A percentile compares a stretch with the other conserved stretches of the same genome.
These are phyloP conservation scores for Drosophila demipolita DNA, from an alignment of 2,888 invertebrate genomes.

Conservation along the genomic window DNA sequence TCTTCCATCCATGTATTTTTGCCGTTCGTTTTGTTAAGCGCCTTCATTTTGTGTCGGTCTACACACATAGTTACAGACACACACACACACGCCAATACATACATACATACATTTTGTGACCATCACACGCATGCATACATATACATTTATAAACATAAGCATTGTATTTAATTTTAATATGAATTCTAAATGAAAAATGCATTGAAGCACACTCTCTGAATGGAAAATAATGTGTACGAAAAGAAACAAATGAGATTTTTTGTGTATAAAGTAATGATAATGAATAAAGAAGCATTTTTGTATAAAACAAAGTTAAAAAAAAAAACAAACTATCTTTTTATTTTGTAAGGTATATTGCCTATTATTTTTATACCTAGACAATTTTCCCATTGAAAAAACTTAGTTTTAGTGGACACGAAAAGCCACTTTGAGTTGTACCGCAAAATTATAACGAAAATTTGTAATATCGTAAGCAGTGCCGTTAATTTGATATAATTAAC, in stretches of 20 bases:
- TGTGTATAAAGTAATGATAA: slow-evolving; percentile 79
- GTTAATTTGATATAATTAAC: too few species aligned
- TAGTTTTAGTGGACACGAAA: neutral
- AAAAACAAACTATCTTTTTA: slow-evolving; percentile 12
- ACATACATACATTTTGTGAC: slow-evolving; percentile 44
- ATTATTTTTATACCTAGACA: too few species aligned
- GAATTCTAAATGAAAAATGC: slow-evolving; percentile 60
- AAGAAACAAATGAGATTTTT: slow-evolving; percentile 68
- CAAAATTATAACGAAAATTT: neutral
- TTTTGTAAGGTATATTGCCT: neutral
- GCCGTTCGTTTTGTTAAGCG: slow-evolving; percentile 80
- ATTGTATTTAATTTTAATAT: slow-evolving; percentile 75
- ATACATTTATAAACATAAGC: slow-evolving; percentile 64
- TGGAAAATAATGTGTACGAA: slow-evolving; percentile 44
- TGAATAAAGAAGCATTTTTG: slow-evolving; percentile 83
- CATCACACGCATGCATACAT: slow-evolving; percentile 46
- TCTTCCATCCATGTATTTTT: slow-evolving; percentile 40
- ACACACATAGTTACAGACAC: slow-evolving; percentile 50
- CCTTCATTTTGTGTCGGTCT: slow-evolving; percentile 83
- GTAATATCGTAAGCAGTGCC: neutral
- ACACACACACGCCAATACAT: slow-evolving; percentile 39
- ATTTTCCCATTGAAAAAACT: neutral
- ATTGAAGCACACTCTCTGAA: slow-evolving; percentile 46
- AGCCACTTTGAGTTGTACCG: neutral
- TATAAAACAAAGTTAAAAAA: slow-evolving; percentile 83